These are phyloP conservation scores for Oncorhynchus gorbuscha DNA, from an alignment of 2,113 vertebrate genomes.

Conservation along the genomic window DNA sequence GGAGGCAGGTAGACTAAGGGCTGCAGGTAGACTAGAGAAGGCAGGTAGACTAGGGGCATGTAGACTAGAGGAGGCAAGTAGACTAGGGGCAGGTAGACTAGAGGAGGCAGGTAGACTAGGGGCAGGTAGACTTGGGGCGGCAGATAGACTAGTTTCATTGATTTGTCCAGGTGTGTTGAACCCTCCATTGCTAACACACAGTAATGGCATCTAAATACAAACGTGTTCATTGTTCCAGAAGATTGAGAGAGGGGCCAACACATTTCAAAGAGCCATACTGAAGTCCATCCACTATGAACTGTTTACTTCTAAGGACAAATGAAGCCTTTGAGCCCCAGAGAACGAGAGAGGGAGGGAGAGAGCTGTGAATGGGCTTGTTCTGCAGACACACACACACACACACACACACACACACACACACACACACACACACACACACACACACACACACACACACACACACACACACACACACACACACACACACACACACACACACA, in stretches of 20 bases:
- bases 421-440: no score
- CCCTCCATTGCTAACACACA: constrained; percentile 57
- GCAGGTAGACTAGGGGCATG: no score
- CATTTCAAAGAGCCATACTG: constrained; percentile 72
- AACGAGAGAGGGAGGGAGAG: background rate
- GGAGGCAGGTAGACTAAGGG: no score
- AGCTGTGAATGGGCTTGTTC: constrained; percentile 76
- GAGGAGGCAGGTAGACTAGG: no score
- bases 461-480: no score
- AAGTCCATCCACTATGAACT: constrained; percentile 66
- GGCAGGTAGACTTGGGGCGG: no score
- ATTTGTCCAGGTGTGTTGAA: constrained; percentile 68
- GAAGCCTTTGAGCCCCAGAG: constrained; percentile 66
- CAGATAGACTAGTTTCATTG: constrained; percentile 31
- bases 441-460: no score
- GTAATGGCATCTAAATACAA: constrained; percentile 66
- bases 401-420: no score
- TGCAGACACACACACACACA: constrained; percentile 12
- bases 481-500: no score
- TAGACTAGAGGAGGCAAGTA: no score
- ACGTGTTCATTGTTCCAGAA: constrained; percentile 73
- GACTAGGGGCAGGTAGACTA: no score
- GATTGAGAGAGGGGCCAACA: constrained; percentile 67
- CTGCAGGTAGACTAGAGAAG: no score
- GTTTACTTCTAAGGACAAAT: constrained; percentile 76